phyloP scores from a whole-genome alignment of 2,888 invertebrate genomes.

The Abrostola triplasia region DNA sequence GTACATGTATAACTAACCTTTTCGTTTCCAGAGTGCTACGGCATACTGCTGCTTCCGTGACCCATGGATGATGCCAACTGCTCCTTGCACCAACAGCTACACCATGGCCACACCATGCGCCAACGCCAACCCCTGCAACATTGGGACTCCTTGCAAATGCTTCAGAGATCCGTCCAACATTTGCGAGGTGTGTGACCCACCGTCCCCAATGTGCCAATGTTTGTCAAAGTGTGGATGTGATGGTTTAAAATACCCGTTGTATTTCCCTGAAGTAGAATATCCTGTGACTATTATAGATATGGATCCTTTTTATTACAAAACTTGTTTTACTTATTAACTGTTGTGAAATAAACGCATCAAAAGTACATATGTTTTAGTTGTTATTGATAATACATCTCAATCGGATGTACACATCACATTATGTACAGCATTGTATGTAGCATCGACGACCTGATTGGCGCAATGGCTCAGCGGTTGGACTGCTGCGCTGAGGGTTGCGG shows the following conservation, averaged over 20 bases:
- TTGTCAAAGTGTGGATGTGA: conserved; percentile 28
- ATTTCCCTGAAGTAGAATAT: conserved; percentile 76
- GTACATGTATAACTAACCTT: background rate
- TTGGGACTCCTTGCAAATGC: conserved; percentile 50
- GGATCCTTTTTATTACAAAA: conserved; percentile 63
- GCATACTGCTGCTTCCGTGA: conserved; percentile 64
- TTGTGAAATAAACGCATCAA: background rate
- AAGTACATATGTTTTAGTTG: background rate
- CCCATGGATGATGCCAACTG: conserved; percentile 50
- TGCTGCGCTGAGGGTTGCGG: no score
- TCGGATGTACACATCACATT: no score
- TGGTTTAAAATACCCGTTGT: conserved; percentile 51
- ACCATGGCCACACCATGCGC: conserved; percentile 35
- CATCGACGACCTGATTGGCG: no score
- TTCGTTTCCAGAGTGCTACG: conserved; percentile 55
- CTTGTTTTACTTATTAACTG: conserved; percentile 49
- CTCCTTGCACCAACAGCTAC: conserved; percentile 52
- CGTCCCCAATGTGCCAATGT: conserved; percentile 52
- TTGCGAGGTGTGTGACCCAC: conserved; percentile 51
- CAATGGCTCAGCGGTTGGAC: no score
- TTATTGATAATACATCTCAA: no score
- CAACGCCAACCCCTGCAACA: conserved; percentile 17
- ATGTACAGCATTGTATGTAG: no score
- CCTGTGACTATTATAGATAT: conserved; percentile 64
- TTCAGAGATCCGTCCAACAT: conserved; percentile 56